Conservation (phyloP, 2,888 invertebrate genomes). For the Celastrina argiolus region DNA sequence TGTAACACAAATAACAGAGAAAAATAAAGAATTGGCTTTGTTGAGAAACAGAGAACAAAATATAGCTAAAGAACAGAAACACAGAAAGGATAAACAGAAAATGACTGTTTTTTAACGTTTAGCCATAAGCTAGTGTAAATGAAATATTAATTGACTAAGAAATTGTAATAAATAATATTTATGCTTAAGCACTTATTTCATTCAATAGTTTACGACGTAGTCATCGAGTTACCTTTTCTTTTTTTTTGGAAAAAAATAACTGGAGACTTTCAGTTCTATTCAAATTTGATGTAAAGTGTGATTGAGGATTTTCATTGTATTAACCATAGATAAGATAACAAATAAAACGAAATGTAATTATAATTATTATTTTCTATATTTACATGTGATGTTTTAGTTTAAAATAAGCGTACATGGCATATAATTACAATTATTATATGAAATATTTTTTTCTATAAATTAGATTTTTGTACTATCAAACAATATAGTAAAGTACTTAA, state of each 20-base stretch:
- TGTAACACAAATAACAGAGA: conserved; percentile 77
- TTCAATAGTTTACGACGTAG: background rate
- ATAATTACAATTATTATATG: conserved; percentile 74
- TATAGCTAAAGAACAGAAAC: conserved; percentile 83
- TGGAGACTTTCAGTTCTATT: too few relatives aligned
- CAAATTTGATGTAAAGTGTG: too few relatives aligned
- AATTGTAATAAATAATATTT: conserved; percentile 24
- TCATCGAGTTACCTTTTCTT: too few relatives aligned
- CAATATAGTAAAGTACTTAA: conserved; percentile 73
- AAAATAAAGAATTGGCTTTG: conserved; percentile 78
- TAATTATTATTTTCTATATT: conserved; percentile 76
- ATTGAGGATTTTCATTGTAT: background rate
- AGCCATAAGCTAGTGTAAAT: conserved; percentile 7
- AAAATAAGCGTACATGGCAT: conserved; percentile 78
- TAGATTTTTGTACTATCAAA: conserved; percentile 77
- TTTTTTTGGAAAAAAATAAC: too few relatives aligned
- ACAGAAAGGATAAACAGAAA: conserved; percentile 85
- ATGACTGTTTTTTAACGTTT: conserved; percentile 82
- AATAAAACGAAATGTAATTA: conserved; percentile 44
- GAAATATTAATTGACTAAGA: background rate
- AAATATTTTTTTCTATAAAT: conserved; percentile 74
- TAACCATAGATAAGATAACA: background rate
- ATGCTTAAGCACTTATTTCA: background rate
- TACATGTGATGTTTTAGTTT: conserved; percentile 76
- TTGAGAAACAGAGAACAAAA: conserved; percentile 80